Percentiles rank a stretch among this genome's conserved stretches.
Conservation (phyloP, 1,140 invertebrate genomes). For the Pogonognathellus flavescens region DNA sequence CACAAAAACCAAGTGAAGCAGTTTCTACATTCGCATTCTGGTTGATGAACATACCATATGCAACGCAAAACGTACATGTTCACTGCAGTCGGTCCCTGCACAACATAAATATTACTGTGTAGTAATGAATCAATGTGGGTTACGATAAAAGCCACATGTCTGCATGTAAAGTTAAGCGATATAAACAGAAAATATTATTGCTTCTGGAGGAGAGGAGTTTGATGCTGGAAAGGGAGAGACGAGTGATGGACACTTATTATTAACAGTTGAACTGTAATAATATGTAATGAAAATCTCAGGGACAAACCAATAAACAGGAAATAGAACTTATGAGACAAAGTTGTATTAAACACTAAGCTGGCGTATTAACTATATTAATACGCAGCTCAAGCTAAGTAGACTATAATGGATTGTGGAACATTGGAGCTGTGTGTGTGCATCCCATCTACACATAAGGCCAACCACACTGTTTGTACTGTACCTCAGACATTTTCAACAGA, state of each 20-base stretch:
- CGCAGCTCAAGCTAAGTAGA: too few relatives aligned
- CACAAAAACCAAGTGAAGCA: too few relatives aligned
- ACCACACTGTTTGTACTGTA: background rate
- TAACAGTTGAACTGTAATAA: constrained; percentile 20
- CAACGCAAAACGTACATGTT: too few relatives aligned
- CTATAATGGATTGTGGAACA: too few relatives aligned
- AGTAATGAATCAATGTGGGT: background rate
- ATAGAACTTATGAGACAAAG: background rate
- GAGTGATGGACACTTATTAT: constrained; percentile 31
- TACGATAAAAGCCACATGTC: background rate
- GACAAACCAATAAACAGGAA: constrained; percentile 36
- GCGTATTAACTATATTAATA: too few relatives aligned
- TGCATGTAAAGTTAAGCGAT: background rate
- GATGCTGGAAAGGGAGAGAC: background rate
- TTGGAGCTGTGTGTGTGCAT: too few relatives aligned
- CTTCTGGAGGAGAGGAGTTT: background rate
- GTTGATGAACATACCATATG: too few relatives aligned
- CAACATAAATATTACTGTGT: too few relatives aligned
- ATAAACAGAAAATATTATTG: background rate
- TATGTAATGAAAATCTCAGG: constrained; percentile 27
- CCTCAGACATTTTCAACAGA: background rate
- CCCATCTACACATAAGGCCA: background rate
- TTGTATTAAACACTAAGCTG: background rate
- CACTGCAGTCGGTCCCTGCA: too few relatives aligned
- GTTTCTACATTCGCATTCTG: too few relatives aligned